Conservation (phyloP, 92 coral and sea anemone genomes). For the Porites lobata region DNA sequence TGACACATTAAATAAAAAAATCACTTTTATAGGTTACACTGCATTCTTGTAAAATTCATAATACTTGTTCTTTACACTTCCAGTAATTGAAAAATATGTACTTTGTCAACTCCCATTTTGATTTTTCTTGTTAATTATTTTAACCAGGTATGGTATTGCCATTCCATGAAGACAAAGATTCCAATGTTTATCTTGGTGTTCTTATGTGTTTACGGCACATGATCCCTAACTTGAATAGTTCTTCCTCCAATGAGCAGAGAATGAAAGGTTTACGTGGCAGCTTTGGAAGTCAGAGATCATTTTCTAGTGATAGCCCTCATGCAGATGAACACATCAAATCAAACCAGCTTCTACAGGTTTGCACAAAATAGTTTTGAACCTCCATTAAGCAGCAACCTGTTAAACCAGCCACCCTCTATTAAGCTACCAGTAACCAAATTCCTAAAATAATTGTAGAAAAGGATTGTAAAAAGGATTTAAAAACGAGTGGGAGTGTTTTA, state of each 20-base stretch:
- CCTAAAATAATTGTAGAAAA: no score
- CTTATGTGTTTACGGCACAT: constrained; percentile 92
- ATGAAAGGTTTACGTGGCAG: constrained; percentile 86
- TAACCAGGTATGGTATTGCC: constrained; percentile 82
- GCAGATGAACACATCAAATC: constrained; percentile 57
- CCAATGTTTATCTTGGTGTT: constrained; percentile 89
- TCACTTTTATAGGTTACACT: no score
- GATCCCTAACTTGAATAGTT: constrained; percentile 79
- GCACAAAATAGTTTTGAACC: background rate
- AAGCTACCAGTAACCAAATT: no score
- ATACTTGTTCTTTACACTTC: no score
- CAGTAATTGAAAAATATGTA: no score
- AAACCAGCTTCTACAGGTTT: constrained; percentile 76
- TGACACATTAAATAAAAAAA: no score
- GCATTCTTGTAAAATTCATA: no score
- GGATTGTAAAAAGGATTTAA: no score
- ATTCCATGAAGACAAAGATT: constrained; percentile 79
- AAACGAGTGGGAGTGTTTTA: no score
- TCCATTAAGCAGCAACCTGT: no score
- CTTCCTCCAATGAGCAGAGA: constrained; percentile 62
- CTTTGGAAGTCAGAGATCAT: constrained; percentile 82
- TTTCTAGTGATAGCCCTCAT: constrained; percentile 39
- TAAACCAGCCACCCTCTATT: no score
- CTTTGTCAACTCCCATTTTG: no score
- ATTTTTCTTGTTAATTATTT: background rate